Base-by-base conservation (phyloP, 2,797 vertebrate species). In the Gobionotothen gibberifrons region DNA sequence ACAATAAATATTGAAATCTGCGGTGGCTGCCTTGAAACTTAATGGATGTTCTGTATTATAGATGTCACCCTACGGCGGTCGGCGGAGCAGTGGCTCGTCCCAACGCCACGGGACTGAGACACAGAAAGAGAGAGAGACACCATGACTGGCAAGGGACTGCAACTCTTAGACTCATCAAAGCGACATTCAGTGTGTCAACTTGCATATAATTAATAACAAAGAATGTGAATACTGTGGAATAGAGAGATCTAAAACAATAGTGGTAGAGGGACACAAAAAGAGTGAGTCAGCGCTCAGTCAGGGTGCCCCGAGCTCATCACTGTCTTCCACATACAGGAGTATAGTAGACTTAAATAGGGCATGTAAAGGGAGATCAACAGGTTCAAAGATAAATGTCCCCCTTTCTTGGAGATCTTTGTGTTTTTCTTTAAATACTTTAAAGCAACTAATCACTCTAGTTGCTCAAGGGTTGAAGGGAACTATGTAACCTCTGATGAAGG, bases 1-100 rank as follows among this genome's bases (percentile, higher is more conserved):
- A 81, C 69, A 72, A 83, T 85, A 90, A 92, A 88, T 87, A 90
- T 77, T 89, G 72, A 90, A 87, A 89, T 84, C 44, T 12, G 74
- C 12, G 9, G 44, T 53, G 68, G 79, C 77, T 79, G 74, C 56
- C 61, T 85, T 49, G 68, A 67, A 69, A 76, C 32, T 36, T 36
- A 36, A 85, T 85, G 84, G 79, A 90, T 86, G 79, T 72, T 60
- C 79, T 88, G 76, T 77, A 87, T 88, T 85, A 89, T 86, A 80
- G 87, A 90, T 90, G 83, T 84, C 82, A 85, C 40, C n/a, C 49
- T 72, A 44, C 44, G 72, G 63, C 44, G 73, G 63, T 68, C 44
- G 46, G 22, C 36, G 8, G 70, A 81, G 72, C 85, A 65, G 72
- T 14, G 72, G 77, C 68, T 83, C 61, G 64, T 32, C 76, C 58